phyloP scores from a whole-genome alignment of 2,797 vertebrate genomes.

The Antennarius maculatus region DNA sequence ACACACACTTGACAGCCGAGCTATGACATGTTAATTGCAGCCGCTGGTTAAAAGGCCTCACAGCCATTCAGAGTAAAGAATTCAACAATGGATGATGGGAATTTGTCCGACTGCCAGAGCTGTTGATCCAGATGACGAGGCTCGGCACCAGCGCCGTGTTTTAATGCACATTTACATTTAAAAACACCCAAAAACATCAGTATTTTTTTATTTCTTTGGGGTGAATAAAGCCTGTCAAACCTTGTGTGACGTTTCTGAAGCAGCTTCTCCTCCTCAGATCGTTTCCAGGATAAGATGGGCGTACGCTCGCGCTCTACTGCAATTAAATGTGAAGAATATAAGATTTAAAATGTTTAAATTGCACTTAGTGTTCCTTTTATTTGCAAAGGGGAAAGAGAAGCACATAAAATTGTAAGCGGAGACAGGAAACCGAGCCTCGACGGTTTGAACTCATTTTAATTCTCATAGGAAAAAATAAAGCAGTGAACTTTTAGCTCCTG shows the following conservation, averaged over 20 bases:
- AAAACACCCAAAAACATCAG: background rate
- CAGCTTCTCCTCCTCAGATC: background rate
- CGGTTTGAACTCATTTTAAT: too few species aligned
- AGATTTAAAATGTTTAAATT: too few species aligned
- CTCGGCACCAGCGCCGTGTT: constrained; percentile 42
- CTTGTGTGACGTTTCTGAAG: background rate
- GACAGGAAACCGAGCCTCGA: too few species aligned
- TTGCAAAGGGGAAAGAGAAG: too few species aligned
- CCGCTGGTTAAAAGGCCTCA: constrained; percentile 61
- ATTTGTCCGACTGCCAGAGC: constrained; percentile 64
- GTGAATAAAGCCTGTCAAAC: background rate
- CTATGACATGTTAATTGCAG: constrained; percentile 71
- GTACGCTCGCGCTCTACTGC: background rate
- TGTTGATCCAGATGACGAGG: constrained; percentile 49
- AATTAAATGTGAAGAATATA: background rate
- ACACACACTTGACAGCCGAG: constrained; percentile 61
- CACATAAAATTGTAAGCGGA: too few species aligned
- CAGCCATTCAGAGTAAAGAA: constrained; percentile 57
- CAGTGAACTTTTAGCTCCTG: too few species aligned
- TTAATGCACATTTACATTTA: constrained; percentile 36
- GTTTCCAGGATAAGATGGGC: too few species aligned
- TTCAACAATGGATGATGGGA: constrained; percentile 62
- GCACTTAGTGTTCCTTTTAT: too few species aligned
- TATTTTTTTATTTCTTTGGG: constrained; percentile 34
- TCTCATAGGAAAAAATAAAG: background rate